These are phyloP conservation scores for Anoplolepis gracilipes DNA, from an alignment of 1,140 invertebrate genomes.

Conservation along the genomic window DNA sequence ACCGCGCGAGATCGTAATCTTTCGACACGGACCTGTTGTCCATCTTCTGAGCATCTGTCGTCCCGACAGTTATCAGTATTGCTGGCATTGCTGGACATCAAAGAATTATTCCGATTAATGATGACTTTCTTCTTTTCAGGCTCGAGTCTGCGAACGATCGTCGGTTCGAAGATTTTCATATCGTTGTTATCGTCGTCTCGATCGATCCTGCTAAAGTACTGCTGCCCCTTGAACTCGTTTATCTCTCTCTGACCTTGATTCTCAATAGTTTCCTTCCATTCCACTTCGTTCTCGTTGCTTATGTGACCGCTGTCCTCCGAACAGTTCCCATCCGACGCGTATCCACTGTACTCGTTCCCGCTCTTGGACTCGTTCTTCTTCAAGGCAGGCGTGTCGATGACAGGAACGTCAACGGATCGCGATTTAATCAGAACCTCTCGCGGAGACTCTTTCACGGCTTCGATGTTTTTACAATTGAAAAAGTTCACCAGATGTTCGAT, in stretches of 20 bases:
- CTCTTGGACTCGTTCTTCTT: conserved; percentile 56
- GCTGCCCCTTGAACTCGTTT: conserved; percentile 85
- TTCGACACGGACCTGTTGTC: conserved; percentile 63
- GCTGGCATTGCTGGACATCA: conserved; percentile 63
- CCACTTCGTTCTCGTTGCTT: conserved; percentile 89
- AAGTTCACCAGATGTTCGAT: conserved; percentile 84
- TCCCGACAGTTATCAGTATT: conserved; percentile 76
- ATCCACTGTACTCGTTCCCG: conserved; percentile 70
- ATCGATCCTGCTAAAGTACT: conserved; percentile 81
- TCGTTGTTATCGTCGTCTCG: conserved; percentile 1
- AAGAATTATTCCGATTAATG: conserved; percentile 3
- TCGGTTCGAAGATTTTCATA: conserved; percentile 53
- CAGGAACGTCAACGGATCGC: conserved; percentile 10
- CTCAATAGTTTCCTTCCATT: conserved; percentile 74
- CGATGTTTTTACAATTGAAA: conserved; percentile 84
- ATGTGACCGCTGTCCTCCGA: conserved; percentile 93
- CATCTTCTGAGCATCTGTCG: conserved; percentile 53
- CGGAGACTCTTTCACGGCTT: conserved; percentile 62
- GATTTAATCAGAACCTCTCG: conserved; percentile 73
- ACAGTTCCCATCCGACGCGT: conserved; percentile 85
- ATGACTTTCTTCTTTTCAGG: conserved; percentile 54
- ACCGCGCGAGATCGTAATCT: background rate
- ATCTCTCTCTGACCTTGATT: conserved; percentile 36
- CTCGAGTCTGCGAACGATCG: conserved; percentile 59
- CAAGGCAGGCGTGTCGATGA: conserved; percentile 14